Percentiles rank a stretch among this genome's conserved stretches.
phyloP scores from a whole-genome alignment of 2,113 vertebrate species.

The Eptatretus burgeri region DNA sequence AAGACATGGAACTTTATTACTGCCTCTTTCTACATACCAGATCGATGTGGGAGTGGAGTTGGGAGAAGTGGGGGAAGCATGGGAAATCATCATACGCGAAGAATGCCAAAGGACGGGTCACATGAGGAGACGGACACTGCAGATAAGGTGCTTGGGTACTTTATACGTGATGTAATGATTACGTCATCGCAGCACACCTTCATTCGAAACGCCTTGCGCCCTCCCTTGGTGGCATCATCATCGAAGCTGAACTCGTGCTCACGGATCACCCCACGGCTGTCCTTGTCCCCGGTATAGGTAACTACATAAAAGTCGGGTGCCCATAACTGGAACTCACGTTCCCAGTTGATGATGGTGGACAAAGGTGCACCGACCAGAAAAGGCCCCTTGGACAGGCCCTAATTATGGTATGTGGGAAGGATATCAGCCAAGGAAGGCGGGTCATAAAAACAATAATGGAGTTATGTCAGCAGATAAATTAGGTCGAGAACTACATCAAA shows the following conservation, averaged over 20 bases:
- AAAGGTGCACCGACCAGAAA: constrained; percentile 83
- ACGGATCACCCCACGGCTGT: constrained; percentile 76
- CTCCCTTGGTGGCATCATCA: constrained; percentile 68
- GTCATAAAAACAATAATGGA: too few species aligned
- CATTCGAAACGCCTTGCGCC: constrained; percentile 82
- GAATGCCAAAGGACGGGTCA: too few species aligned
- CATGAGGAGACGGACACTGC: too few species aligned
- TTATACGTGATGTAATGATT: too few species aligned
- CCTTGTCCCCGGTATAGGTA: constrained; percentile 75
- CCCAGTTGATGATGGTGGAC: constrained; percentile 92
- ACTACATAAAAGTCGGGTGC: constrained; percentile 88
- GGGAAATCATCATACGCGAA: too few species aligned
- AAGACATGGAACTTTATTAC: constrained; percentile 70
- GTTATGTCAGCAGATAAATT: too few species aligned
- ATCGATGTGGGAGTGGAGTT: constrained; percentile 68
- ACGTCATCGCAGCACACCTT: constrained; percentile 24
- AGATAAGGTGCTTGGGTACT: too few species aligned
- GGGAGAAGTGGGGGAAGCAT: constrained; percentile 21
- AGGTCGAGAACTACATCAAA: too few species aligned
- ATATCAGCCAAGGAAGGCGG: too few species aligned
- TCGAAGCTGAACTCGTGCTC: constrained; percentile 94
- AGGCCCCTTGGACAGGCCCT: constrained; percentile 85
- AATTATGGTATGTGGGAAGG: background rate
- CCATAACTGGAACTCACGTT: constrained; percentile 95
- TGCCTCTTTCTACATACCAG: constrained; percentile 60